Percentiles rank a stretch among this genome's conserved stretches.
Conservation (phyloP, 2,797 vertebrate genomes). For the Valencia hispanica region DNA sequence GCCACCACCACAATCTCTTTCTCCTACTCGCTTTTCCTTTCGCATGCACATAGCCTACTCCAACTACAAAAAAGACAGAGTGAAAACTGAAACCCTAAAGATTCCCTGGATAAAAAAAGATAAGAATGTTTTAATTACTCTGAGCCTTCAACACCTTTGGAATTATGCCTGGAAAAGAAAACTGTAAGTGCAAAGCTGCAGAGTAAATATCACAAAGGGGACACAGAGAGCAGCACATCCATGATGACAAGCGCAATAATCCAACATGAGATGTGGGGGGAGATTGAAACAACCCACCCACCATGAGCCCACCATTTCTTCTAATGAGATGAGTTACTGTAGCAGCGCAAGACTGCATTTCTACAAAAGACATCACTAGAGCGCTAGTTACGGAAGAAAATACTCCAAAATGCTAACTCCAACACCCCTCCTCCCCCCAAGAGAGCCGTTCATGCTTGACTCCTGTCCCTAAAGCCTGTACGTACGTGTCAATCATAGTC, state of each 20-base stretch:
- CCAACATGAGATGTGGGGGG: constrained; percentile 69
- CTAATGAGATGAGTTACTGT: constrained; percentile 74
- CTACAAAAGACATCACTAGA: constrained; percentile 53
- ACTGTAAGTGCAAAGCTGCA: constrained; percentile 38
- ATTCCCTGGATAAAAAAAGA: constrained; percentile 58
- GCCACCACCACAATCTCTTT: neutral
- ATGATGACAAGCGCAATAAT: constrained; percentile 72
- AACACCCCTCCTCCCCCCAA: constrained; percentile 33
- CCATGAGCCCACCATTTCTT: constrained; percentile 72
- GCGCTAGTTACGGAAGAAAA: constrained; percentile 63
- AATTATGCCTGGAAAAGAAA: constrained; percentile 31
- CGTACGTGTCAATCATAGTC: constrained; percentile 75
- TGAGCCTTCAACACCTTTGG: constrained; percentile 40
- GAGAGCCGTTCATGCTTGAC: constrained; percentile 74
- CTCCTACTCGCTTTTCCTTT: constrained; percentile 45
- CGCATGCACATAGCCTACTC: constrained; percentile 21
- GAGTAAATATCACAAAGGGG: constrained; percentile 68
- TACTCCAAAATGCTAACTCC: constrained; percentile 61
- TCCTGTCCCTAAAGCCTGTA: constrained; percentile 71
- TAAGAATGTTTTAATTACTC: constrained; percentile 67
- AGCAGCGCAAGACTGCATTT: constrained; percentile 53
- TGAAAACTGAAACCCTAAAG: constrained; percentile 56
- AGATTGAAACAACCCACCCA: constrained; percentile 72
- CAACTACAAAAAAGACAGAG: constrained; percentile 47
- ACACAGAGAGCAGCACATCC: constrained; percentile 56